Evolutionary conservation across 1,140 invertebrate species (phyloP), one percentile per base, ranked within the genome.

Genomic region (Eupristina koningsbergeri): DNA sequence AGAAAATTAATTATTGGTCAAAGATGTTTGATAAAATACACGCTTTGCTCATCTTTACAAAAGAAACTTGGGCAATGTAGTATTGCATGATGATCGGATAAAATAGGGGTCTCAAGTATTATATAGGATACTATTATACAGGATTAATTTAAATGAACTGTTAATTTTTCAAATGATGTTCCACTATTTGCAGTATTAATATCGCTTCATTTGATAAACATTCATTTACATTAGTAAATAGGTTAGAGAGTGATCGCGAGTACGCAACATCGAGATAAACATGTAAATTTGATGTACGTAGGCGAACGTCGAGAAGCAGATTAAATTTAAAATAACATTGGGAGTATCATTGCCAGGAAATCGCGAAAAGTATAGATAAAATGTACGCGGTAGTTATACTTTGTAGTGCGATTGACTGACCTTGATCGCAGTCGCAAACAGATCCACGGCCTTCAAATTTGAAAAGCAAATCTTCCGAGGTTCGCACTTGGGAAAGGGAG

Each of bases 251-350:
- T 13, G n/a, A 63, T 63, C n/a, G 13, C n/a, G 58, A 63, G 13
- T 69, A 39, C 5, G 36, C 7, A 71, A 17, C 67, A 41, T 8
- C 9, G 3, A 11, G 0, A 71, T 39, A 69, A 39, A 39, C 31
- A 22, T 0, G 5, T 36, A n/a, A 17, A 71, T 71, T n/a, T 34
- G 8, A 71, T 71, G 19, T 71, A n/a, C n/a, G 19, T 26, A 71
- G 17, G 19, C 13, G 41, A 9, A 41, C 22, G 39, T 39, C 64
- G 36, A 31, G 36, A 71, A n/a, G 11, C 8, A n/a, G 8, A 71
- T 71, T 41, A n/a, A 71, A 71, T 11, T 71, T 71, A 71, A 71
- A 71, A 71, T 71, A 41, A 71, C 36, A 41, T 71, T 71, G 22
- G 0, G 19, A 41, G 36, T 22, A 71, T 39, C 22, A 71, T 41